Evolutionary conservation across 2,113 vertebrate species (phyloP).

Genomic region (Rhinichthys klamathensis): DNA sequence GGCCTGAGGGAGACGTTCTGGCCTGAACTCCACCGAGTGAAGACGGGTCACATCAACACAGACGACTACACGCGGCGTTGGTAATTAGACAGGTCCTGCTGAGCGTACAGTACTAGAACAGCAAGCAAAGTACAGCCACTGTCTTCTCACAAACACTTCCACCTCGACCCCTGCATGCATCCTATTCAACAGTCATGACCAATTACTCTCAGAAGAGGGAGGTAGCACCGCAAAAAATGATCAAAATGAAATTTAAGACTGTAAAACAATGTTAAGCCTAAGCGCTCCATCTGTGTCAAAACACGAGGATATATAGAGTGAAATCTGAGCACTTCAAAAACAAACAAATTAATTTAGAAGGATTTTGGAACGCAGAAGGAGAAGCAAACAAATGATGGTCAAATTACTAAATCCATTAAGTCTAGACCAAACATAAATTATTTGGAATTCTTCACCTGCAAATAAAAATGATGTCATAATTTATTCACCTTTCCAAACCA

Average conservation of each 20-base stretch:
- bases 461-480: too few relatives aligned
- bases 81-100: slow-evolving; percentile 61
- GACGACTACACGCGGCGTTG: slow-evolving; percentile 47
- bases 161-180: slow-evolving; percentile 56
- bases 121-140: slow-evolving; percentile 38
- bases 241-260: not conserved
- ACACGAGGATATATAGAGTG: slow-evolving; percentile 14
- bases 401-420: too few relatives aligned
- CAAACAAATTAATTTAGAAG: not conserved
- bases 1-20: slow-evolving; percentile 44
- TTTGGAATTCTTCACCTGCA: not conserved
- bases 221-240: not conserved
- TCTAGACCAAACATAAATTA: not conserved
- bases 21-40: slow-evolving; percentile 29
- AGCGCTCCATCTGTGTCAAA: not conserved
- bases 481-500: too few relatives aligned
- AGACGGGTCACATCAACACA: slow-evolving; percentile 61
- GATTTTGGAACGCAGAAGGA: not conserved
- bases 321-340: not conserved
- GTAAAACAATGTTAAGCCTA: slow-evolving; percentile 10
- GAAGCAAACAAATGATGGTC: not conserved
- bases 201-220: not conserved
- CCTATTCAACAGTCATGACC: slow-evolving; percentile 26
- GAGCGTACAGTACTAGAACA: slow-evolving; percentile 55
- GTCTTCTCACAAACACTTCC: slow-evolving; percentile 57